Conservation (phyloP, 2,888 invertebrate species). For the Machimus rusticus region DNA sequence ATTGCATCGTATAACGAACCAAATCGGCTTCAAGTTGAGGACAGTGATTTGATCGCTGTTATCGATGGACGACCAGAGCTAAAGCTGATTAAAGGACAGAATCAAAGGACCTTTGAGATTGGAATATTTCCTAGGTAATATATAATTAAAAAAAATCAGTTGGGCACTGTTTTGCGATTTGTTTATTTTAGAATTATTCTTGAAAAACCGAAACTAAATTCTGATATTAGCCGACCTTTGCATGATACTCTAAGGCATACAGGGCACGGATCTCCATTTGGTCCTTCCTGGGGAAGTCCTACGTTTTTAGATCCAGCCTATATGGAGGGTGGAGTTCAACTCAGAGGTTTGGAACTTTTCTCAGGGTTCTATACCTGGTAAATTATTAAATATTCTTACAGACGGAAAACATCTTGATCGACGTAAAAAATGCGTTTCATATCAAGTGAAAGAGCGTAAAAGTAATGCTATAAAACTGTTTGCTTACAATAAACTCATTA, state of each 20-base stretch:
- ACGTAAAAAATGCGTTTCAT: conserved; percentile 62
- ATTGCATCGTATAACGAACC: conserved; percentile 72
- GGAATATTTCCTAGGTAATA: conserved; percentile 83
- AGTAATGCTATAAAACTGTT: conserved; percentile 72
- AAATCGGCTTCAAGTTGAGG: conserved; percentile 79
- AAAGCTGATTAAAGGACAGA: conserved; percentile 97
- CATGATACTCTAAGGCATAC: conserved; percentile 86
- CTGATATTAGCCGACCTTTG: conserved; percentile 81
- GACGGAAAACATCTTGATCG: conserved; percentile 52
- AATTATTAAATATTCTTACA: background rate
- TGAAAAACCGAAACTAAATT: conserved; percentile 74
- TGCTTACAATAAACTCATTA: conserved; percentile 82
- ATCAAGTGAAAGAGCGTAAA: conserved; percentile 60
- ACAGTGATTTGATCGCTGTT: conserved; percentile 85
- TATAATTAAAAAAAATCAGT: background rate
- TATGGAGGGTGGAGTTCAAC: conserved; percentile 59
- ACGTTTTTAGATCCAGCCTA: conserved; percentile 80
- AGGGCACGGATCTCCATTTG: conserved; percentile 76
- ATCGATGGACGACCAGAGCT: conserved; percentile 89
- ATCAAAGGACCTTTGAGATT: conserved; percentile 85
- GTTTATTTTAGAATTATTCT: conserved; percentile 66
- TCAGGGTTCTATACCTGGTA: background rate
- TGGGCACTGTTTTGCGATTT: background rate
- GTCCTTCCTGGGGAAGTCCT: conserved; percentile 86
- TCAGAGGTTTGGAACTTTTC: conserved; percentile 50